Evolutionary conservation across 2,888 invertebrate species (phyloP).

Genomic region (Muschampia plurimacula): DNA sequence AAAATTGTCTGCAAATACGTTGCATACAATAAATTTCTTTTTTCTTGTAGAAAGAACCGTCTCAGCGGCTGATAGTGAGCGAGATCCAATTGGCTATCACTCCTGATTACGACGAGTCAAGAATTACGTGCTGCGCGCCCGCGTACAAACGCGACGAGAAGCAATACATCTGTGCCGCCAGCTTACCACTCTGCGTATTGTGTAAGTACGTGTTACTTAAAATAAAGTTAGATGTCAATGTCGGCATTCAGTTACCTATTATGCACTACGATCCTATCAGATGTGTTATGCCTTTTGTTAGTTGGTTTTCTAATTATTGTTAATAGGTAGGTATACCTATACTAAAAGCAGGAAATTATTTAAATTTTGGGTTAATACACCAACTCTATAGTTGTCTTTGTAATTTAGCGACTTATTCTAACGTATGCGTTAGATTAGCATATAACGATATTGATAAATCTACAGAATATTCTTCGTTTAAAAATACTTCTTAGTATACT

Average conservation of each 20-base stretch:
- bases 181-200: slow-evolving; percentile 65
- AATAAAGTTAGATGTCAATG: not conserved
- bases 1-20: too few species aligned
- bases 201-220: slow-evolving; percentile 58
- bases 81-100: slow-evolving; percentile 62
- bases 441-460: too few species aligned
- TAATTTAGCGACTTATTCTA: too few species aligned
- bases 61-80: slow-evolving; percentile 70
- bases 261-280: too few species aligned
- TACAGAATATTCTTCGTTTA: not conserved
- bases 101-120: slow-evolving; percentile 68
- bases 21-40: not conserved
- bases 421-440: too few species aligned
- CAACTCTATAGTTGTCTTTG: too few species aligned
- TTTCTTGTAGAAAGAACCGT: slow-evolving; percentile 59
- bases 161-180: slow-evolving; percentile 62
- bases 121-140: slow-evolving; percentile 73
- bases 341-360: too few species aligned
- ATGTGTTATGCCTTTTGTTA: too few species aligned
- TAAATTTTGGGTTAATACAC: too few species aligned
- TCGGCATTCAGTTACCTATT: too few species aligned
- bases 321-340: too few species aligned
- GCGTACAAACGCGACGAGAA: slow-evolving; percentile 57
- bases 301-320: too few species aligned
- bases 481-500: not conserved